Conservation (phyloP, 2,888 invertebrate species). For the Mythimna ferrago region DNA sequence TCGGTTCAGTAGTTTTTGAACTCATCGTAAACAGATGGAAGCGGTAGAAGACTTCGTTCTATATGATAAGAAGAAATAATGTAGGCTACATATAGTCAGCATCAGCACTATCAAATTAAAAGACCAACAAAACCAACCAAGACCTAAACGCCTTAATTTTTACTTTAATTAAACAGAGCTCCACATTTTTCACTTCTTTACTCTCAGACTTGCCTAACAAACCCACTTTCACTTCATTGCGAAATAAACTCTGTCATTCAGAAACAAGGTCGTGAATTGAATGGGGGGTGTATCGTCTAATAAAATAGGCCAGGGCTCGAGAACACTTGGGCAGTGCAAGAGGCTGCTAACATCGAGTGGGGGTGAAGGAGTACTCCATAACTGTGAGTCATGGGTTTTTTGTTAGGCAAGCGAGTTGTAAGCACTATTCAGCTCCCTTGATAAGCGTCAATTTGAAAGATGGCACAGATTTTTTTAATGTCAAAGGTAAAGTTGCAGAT, state of each 20-base stretch:
- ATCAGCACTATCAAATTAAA: constrained; percentile 17
- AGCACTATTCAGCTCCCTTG: constrained; percentile 50
- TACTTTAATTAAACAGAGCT: constrained; percentile 60
- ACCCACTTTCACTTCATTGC: constrained; percentile 3
- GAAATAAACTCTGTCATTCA: constrained; percentile 53
- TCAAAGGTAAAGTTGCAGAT: neutral
- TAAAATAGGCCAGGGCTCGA: constrained; percentile 77
- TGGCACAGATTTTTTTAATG: constrained; percentile 16
- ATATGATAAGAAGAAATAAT: neutral
- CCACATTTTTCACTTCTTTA: constrained; percentile 57
- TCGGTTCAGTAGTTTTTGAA: too few species aligned
- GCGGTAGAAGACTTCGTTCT: neutral
- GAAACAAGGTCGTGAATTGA: constrained; percentile 64
- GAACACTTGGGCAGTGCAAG: constrained; percentile 67
- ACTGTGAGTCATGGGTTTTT: constrained; percentile 76
- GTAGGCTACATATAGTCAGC: neutral
- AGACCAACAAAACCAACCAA: constrained; percentile 8
- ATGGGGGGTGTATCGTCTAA: constrained; percentile 60
- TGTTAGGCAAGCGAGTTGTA: constrained; percentile 63
- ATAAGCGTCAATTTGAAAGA: constrained; percentile 35
- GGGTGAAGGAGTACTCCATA: constrained; percentile 72
- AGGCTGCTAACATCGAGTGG: constrained; percentile 71
- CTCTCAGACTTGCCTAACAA: constrained; percentile 44
- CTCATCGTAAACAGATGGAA: too few species aligned
- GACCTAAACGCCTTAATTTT: constrained; percentile 42